Percentiles rank a stretch among this genome's conserved stretches.
Conservation (phyloP, 2,888 invertebrate species). For the Himalopsyche tibetana region DNA sequence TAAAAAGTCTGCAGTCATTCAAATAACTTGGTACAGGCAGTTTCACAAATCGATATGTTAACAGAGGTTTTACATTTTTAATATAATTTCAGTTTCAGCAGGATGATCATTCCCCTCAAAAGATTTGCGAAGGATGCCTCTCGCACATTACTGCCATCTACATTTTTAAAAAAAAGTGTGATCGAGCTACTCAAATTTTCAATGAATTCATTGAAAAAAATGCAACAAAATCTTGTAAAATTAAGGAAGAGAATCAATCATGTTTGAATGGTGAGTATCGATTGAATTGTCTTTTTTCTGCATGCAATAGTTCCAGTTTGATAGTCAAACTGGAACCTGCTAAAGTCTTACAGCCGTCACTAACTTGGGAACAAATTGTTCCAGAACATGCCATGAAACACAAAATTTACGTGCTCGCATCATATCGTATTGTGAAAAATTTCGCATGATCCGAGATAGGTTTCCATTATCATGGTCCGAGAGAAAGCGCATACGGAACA, state of each 20-base stretch:
- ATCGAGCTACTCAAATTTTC: slow-evolving; percentile 57
- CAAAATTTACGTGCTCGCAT: no score
- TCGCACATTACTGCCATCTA: slow-evolving; percentile 44
- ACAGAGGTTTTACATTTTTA: not conserved
- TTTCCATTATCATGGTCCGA: no score
- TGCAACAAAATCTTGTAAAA: not conserved
- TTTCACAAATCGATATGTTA: no score
- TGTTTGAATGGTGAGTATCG: not conserved
- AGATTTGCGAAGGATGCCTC: slow-evolving; percentile 55
- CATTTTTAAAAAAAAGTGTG: slow-evolving; percentile 56
- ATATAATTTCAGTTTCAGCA: slow-evolving; percentile 52
- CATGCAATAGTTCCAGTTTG: not conserved
- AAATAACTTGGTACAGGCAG: no score
- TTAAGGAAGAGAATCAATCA: not conserved
- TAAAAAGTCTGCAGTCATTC: no score
- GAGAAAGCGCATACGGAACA: no score
- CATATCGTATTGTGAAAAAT: no score
- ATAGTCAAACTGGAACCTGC: not conserved
- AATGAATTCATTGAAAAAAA: slow-evolving; percentile 35
- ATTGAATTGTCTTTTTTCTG: not conserved
- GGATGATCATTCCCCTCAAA: slow-evolving; percentile 50
- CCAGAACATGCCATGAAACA: no score
- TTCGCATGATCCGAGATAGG: no score
- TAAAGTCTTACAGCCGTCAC: not conserved
- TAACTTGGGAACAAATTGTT: no score